Evolutionary conservation across 2,888 invertebrate species (phyloP).

Genomic region (Machimus rusticus): DNA sequence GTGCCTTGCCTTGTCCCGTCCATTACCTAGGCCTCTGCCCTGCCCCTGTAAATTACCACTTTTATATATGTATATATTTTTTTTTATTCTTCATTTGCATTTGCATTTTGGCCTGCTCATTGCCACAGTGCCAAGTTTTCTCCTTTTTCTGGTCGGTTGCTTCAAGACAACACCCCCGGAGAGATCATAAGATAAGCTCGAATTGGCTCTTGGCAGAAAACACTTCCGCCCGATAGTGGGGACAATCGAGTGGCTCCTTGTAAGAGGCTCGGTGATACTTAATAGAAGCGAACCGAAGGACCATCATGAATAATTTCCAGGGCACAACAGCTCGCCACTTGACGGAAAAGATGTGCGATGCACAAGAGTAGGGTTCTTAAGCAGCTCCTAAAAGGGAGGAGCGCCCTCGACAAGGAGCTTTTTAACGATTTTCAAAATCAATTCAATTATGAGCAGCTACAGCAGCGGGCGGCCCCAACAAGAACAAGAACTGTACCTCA

Average conservation of each 20-base stretch:
- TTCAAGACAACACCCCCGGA: not conserved
- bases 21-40: not conserved
- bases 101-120: slow-evolving; percentile 28
- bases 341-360: slow-evolving; percentile 14
- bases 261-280: not conserved
- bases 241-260: slow-evolving; percentile 13
- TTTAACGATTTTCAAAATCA: slow-evolving; percentile 45
- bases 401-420: slow-evolving; percentile 40
- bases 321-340: slow-evolving; percentile 20
- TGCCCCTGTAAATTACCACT: not conserved
- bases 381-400: slow-evolving; percentile 32
- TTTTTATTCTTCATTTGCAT: not conserved
- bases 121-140: not conserved
- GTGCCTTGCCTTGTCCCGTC: not conserved
- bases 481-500: not conserved
- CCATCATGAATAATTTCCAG: slow-evolving; percentile 44
- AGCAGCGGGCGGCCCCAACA: not conserved
- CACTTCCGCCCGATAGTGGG: slow-evolving; percentile 26
- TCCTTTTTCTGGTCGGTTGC: not conserved
- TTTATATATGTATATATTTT: not conserved
- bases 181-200: slow-evolving; percentile 24
- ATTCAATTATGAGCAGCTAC: slow-evolving; percentile 41
- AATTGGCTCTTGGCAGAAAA: slow-evolving; percentile 21
- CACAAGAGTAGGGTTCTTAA: slow-evolving; percentile 21
- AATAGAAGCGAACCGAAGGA: slow-evolving; percentile 13